These are phyloP conservation scores for Butorides virescens DNA, from an alignment of 2,113 vertebrate genomes.

Conservation along the genomic window DNA sequence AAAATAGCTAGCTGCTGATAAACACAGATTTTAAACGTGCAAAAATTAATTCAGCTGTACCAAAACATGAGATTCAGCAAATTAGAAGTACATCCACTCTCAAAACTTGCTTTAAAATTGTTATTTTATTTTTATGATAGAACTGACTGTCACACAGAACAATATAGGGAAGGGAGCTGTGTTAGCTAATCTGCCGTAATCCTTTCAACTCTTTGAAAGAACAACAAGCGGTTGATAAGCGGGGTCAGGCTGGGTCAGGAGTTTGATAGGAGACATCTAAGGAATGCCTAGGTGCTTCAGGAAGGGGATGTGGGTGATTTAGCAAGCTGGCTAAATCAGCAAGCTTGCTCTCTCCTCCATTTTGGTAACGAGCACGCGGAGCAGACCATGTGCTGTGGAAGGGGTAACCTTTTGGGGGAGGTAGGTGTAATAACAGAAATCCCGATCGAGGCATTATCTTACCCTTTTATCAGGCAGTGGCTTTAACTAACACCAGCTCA, in stretches of 20 bases:
- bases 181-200: conserved; percentile 58
- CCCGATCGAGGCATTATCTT: accelerated
- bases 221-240: conserved; percentile 49
- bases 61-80: not conserved
- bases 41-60: not conserved
- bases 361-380: not conserved
- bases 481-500: not conserved
- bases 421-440: not conserved
- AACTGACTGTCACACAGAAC: not conserved
- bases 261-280: conserved; percentile 53
- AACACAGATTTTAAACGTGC: not conserved
- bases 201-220: conserved; percentile 51
- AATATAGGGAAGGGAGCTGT: not conserved
- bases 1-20: not conserved
- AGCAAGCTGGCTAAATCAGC: not conserved
- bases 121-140: conserved; percentile 6
- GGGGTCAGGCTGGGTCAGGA: conserved; percentile 56
- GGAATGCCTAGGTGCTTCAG: conserved; percentile 62
- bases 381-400: not conserved
- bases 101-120: not conserved
- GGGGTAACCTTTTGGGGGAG: not conserved
- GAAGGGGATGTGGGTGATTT: conserved; percentile 38
- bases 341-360: not conserved
- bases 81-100: not conserved
- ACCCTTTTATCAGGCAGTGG: not conserved